These are phyloP conservation scores for Cerceris ruficornis DNA, from an alignment of 2,888 invertebrate species.

Conservation along the genomic window DNA sequence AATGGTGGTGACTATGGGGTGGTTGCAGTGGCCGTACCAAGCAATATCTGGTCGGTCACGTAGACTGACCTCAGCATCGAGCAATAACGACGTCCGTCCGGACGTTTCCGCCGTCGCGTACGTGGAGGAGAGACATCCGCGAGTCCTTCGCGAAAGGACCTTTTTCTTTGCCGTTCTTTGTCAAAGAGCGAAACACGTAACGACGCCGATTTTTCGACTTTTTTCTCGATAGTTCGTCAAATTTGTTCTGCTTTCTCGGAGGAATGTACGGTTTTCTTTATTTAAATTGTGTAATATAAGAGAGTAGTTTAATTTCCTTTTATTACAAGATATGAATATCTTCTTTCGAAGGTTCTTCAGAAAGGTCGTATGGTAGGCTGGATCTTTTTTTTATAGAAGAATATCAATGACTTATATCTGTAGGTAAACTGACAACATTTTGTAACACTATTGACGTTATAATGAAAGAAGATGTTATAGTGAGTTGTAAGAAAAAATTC, in stretches of 20 bases:
- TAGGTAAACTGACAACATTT: no score
- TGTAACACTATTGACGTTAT: no score
- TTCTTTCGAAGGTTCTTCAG: no score
- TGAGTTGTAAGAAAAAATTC: no score
- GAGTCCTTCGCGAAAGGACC: conserved; percentile 9
- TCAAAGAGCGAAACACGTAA: neutral
- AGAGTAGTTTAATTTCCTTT: no score
- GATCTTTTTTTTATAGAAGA: no score
- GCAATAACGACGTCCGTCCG: conserved; percentile 76
- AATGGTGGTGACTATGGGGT: conserved; percentile 68
- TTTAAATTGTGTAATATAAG: no score
- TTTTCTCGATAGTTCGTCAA: neutral
- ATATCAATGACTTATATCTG: no score
- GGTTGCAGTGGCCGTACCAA: conserved; percentile 71
- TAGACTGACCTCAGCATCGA: conserved; percentile 81
- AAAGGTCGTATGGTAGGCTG: no score
- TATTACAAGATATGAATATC: no score
- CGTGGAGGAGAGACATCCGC: conserved; percentile 29
- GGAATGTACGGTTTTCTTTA: no score
- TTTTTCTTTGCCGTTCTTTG: conserved; percentile 30
- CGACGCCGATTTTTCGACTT: neutral
- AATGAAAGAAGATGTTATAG: no score
- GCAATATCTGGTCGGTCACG: conserved; percentile 81
- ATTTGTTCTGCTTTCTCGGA: neutral
- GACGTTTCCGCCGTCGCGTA: conserved; percentile 59